Percentiles rank a stretch among this genome's conserved stretches.
These are phyloP conservation scores for Mythimna albipuncta DNA, from an alignment of 2,888 invertebrate species.

Conservation along the genomic window DNA sequence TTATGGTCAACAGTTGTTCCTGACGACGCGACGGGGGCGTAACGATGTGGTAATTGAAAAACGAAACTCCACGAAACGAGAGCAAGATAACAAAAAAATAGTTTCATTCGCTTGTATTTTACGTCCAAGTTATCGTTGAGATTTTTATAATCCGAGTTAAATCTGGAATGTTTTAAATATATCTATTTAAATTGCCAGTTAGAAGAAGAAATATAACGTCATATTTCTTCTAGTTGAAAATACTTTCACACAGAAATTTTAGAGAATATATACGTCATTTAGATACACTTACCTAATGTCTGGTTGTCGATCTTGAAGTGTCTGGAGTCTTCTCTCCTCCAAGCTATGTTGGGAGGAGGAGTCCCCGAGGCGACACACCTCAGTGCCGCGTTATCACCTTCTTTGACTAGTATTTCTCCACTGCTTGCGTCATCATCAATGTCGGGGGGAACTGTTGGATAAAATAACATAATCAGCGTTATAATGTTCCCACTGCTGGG, in stretches of 20 bases:
- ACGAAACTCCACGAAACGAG: conserved; percentile 29
- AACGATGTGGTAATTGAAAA: conserved; percentile 57
- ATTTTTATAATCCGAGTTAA: conserved; percentile 6
- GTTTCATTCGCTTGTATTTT: conserved; percentile 30
- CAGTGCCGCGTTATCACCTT: conserved; percentile 94
- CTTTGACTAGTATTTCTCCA: conserved; percentile 94
- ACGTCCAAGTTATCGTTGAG: conserved; percentile 1
- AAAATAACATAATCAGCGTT: no score
- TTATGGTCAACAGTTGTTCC: conserved; percentile 54
- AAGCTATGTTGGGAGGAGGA: conserved; percentile 94
- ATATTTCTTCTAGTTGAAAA: not conserved
- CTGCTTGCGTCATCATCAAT: conserved; percentile 94
- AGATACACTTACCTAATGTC: conserved; percentile 77
- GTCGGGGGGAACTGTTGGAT: conserved; percentile 93
- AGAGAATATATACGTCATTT: not conserved
- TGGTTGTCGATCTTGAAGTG: conserved; percentile 89
- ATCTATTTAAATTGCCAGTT: not conserved
- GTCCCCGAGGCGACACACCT: conserved; percentile 95
- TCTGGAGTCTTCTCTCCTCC: conserved; percentile 94
- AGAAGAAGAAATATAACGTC: not conserved
- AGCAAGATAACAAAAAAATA: conserved; percentile 40
- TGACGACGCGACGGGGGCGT: conserved; percentile 34
- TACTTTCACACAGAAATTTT: not conserved
- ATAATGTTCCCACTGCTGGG: no score
- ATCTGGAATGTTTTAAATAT: not conserved